Evolutionary conservation across 2,888 invertebrate species (phyloP), one percentile per base, ranked within the genome.

Genomic region (Pristionchus exspectatus): DNA sequence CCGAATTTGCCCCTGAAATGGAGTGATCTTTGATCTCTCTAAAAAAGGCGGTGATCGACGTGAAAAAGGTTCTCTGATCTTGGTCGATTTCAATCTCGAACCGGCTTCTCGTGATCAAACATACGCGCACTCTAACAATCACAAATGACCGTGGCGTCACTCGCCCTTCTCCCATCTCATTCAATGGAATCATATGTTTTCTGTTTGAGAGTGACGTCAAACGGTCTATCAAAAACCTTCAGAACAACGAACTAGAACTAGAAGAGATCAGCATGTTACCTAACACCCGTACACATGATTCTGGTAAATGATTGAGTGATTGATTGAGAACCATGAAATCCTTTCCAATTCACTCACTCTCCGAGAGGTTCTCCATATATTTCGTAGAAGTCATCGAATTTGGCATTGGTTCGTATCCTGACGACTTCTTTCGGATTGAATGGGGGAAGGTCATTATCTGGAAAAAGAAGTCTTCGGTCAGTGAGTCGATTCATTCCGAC

Each of bases 1-100:
- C 96, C 94, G 97, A 96, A 96, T 91, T 96, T 95, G 44, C 96
- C 96, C 92, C 96, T 96, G 93, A 87, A 93, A 63, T 7, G 33
- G 33, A 30, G 33, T 72, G 12, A 72, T 30, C 16, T 72, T 30
- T 72, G 69, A 69, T 59, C 69, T 21, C n/a, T 69, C 27, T 69
- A n/a, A 30, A 69, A 30, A 24, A 69, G 9, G 9, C 1, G 30
- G 10, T 1, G 9, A 0, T 50, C 9, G 3, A 50, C 44, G 44
- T 50, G 63, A 63, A 63, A 63, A 24, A 63, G 24, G 69, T 69
- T 69, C 69, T 69, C 69, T 27, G 27, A 27, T 69, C 69, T 69
- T 4, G 21, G 10, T 66, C 69, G 14, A n/a, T 69, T n/a, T 69
- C 27, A 69, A 7, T 69, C 69, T 27, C 27, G 69, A 69, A 69